These are phyloP conservation scores for Oikopleura dioica DNA, from an alignment of 23 tunicate genomes.

Conservation along the genomic window DNA sequence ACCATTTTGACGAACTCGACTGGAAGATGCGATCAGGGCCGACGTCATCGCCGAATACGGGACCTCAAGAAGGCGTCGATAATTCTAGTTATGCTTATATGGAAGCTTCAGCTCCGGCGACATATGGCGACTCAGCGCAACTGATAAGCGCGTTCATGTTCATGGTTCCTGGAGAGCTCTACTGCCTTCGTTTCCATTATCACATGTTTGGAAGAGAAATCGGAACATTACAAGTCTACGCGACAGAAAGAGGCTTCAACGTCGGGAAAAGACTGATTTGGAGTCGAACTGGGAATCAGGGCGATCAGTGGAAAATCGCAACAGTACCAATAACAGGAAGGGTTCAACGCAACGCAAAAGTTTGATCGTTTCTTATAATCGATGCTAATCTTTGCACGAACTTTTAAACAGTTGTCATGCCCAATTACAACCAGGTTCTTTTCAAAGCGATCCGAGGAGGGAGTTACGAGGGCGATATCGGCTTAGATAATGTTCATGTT, in stretches of 20 bases:
- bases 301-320: background rate
- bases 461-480: too few species aligned
- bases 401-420: too few species aligned
- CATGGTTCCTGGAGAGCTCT: background rate
- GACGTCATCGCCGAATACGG: slow-evolving; percentile 1
- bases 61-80: background rate
- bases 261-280: background rate
- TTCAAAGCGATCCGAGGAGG: background rate
- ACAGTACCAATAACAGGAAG: background rate
- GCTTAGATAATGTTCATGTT: too few species aligned
- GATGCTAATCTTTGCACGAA: too few species aligned
- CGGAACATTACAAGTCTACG: background rate
- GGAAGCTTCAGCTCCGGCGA: background rate
- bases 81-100: background rate
- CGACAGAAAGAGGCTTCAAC: background rate
- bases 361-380: too few species aligned
- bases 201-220: background rate
- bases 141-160: background rate
- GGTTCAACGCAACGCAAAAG: too few species aligned
- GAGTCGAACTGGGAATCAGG: slow-evolving; percentile 8
- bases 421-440: background rate
- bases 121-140: background rate
- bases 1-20: background rate
- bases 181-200: background rate
- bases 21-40: background rate